Base-by-base conservation (phyloP, 2,113 vertebrate species). In the Prochilodus magdalenae region DNA sequence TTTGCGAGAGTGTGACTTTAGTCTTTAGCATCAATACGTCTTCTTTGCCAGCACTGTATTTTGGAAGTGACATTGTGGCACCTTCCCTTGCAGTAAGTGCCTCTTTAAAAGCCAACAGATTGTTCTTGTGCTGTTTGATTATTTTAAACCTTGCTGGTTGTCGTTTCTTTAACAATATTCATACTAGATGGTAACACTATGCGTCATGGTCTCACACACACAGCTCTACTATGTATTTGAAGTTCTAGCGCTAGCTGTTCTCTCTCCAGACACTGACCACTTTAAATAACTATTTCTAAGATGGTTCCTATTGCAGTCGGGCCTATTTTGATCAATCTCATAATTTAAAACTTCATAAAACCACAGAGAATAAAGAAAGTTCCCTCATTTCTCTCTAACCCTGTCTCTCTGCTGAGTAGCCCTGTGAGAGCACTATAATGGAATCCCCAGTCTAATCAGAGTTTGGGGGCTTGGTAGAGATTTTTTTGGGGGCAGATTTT, bases 401-500 rank as follows among this genome's bases (percentile, higher is more conserved):
- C 59, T 60, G 20, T 49, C 63, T 85, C 62, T 75, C 55, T 53
- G 77, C 57, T 51, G 51, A 53, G 49, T 79, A 44, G 22, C 66
- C 49, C 62, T 60, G 82, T 73, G 63, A 76, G 36, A 71, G 70
- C 18, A 33, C 44, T 29, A 24, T 33, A 80, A 82, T 85, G 75
- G 77, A 89, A 86, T 81, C 60, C 72, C 80, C 44, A 26, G 55
- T 83, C 84, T 88, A 77, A 57, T 87, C 89, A 84, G 44, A 77
- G 66, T 53, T 51, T 24, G 24, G 44, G 65, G 70, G 70, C 33
- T 10, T 12, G 73, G 69, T 83, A 87, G 82, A 59, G 65, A 74
- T 85, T 89, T 89, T 88, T 91, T 91, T 90, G 90, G 87, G 84
- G 55, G 22, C 73, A 76, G 83, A 82, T 89, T 78, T 91, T 85